Conservation (phyloP, 2,797 vertebrate species). For the Enteromius paludinosus region DNA sequence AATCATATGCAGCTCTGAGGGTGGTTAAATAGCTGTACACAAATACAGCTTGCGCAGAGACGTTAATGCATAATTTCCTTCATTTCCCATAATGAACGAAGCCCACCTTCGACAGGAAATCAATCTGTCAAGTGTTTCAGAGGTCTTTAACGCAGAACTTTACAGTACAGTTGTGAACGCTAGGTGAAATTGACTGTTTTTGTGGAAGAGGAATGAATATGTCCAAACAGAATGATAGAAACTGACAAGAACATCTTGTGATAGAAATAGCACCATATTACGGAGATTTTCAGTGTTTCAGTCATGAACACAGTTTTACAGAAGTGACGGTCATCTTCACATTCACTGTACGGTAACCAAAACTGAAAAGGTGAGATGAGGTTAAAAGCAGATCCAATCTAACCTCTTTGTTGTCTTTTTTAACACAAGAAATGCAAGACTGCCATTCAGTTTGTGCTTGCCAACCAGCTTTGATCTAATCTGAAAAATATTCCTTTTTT, state of each 20-base stretch:
- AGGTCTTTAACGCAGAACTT: constrained; percentile 1
- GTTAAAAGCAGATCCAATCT: not conserved
- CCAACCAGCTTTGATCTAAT: not conserved
- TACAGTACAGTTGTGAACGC: not conserved
- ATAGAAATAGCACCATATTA: constrained; percentile 29
- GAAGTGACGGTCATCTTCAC: constrained; percentile 30
- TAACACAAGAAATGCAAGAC: constrained; percentile 7
- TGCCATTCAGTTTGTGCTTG: constrained; percentile 1
- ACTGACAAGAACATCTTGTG: constrained; percentile 2
- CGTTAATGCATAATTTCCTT: constrained; percentile 44
- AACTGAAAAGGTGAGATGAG: not conserved
- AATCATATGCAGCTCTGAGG: constrained; percentile 32
- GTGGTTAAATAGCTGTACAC: constrained; percentile 33
- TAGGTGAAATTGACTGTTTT: not conserved
- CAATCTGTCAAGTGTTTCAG: constrained; percentile 3
- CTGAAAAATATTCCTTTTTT: not conserved
- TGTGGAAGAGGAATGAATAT: not conserved
- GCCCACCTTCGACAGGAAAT: constrained; percentile 26
- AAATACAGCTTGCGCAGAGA: constrained; percentile 37
- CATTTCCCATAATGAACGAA: constrained; percentile 27
- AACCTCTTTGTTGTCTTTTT: not conserved
- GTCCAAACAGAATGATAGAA: not conserved
- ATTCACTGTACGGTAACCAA: not conserved
- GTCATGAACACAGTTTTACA: constrained; percentile 32
- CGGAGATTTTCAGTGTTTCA: constrained; percentile 17